Base-by-base conservation (phyloP, 2,113 vertebrate genomes). In the Lutjanus erythropterus region DNA sequence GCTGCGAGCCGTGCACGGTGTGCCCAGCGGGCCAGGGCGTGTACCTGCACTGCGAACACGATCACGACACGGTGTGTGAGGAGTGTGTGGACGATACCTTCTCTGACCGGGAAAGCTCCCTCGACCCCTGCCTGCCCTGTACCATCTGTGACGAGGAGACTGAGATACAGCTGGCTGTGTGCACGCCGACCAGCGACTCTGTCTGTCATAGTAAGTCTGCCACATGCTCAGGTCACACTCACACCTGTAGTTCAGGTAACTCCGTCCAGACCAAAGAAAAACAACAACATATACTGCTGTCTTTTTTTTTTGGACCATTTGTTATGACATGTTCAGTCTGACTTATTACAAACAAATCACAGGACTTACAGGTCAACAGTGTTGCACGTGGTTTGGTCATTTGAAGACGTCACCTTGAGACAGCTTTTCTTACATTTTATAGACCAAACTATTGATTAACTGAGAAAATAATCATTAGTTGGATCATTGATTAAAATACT, bases 81-180 rank as follows among this genome's bases (percentile, higher is more conserved):
- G 94, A 95, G 74, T 99, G 98, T 0, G 83, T 95, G 0, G 94
- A 95, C 1, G 96, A 96, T 64, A 98, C 97, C 33, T 99, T 91
- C 94, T 99, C 98, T 0, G 97, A 96, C 0, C 95, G 96, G 60
- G 97, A 97, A 53, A 99, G 97, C 92, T 95, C 95, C 2, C 94
- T 98, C 70, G 98, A 99, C 58, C 98, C 98, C 72, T 99, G 98
- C 85, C 93, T 99, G 90, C 98, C 98, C 72, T 99, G 98, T 94
- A 96, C 96, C 8, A 92, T 97, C 80, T 99, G 98, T 0, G 97
- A 99, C 23, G 97, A 98, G 19, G 95, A 95, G 0, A 95, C 93
- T n/a, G 94, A 96, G 89, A 79, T 71, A 21, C 70, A 95, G 81
- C 49, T 93, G 61, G 94, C 94, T 11, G 18, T 2, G 33, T 99